phyloP scores from a whole-genome alignment of 2,888 invertebrate genomes.

The Thyatira batis region DNA sequence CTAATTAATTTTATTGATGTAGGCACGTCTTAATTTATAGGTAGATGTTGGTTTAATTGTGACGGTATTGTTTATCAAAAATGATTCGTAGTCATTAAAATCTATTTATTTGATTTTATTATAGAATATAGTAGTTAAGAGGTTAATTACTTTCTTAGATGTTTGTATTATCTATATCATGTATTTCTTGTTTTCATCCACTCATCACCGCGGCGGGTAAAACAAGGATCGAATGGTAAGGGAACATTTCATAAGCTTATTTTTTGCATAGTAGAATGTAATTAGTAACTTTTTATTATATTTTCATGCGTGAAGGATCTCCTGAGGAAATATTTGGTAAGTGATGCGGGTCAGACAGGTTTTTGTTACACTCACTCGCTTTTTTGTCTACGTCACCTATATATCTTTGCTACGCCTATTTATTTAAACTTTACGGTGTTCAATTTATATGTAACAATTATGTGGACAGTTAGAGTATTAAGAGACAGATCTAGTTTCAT shows the following conservation, averaged over 20 bases:
- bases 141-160: slow-evolving; percentile 11
- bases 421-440: too few species aligned
- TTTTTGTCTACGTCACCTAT: background rate
- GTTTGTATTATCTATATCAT: slow-evolving; percentile 19
- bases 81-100: too few species aligned
- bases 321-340: slow-evolving; percentile 64
- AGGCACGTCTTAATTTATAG: too few species aligned
- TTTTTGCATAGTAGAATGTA: slow-evolving; percentile 6
- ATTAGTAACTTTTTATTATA: slow-evolving; percentile 30
- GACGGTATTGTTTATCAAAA: too few species aligned
- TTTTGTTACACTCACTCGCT: slow-evolving; percentile 5
- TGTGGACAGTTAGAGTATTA: too few species aligned
- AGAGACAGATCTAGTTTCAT: too few species aligned
- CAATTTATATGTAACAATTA: too few species aligned
- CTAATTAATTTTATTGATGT: too few species aligned
- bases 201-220: slow-evolving; percentile 29
- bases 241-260: slow-evolving; percentile 13
- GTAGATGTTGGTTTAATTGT: too few species aligned
- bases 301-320: slow-evolving; percentile 76
- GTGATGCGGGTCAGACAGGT: slow-evolving; percentile 25
- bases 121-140: too few species aligned
- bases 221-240: slow-evolving; percentile 73
- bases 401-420: background rate
- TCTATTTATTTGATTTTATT: too few species aligned
- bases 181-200: slow-evolving; percentile 35